These are phyloP conservation scores for Bombus sylvicola DNA, from an alignment of 1,140 invertebrate genomes.

Conservation along the genomic window DNA sequence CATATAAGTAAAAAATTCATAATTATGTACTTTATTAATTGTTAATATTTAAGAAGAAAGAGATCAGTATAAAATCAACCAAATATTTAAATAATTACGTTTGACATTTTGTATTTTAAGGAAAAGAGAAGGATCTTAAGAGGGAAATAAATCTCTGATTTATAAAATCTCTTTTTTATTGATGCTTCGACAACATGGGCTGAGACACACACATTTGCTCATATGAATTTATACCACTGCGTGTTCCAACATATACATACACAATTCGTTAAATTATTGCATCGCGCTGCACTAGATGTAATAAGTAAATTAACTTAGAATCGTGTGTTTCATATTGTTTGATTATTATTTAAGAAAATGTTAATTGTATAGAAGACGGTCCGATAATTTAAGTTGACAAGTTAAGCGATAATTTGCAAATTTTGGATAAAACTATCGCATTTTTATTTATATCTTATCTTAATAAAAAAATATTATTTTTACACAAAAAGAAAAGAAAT, in stretches of 20 bases:
- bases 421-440: too few species aligned
- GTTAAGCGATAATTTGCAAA: neutral
- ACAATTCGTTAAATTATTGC: slow-evolving; percentile 68
- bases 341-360: slow-evolving; percentile 22
- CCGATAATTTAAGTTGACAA: neutral
- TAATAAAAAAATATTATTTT: neutral
- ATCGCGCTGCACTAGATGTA: slow-evolving; percentile 50
- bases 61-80: neutral
- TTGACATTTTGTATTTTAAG: neutral
- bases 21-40: neutral
- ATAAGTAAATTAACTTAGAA: slow-evolving; percentile 30
- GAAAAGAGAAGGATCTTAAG: neutral
- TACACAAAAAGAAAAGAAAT: neutral
- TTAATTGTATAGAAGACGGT: slow-evolving; percentile 5
- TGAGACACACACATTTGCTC: slow-evolving; percentile 74
- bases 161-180: slow-evolving; percentile 74
- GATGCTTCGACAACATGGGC: slow-evolving; percentile 73
- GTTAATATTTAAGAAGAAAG: neutral
- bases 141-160: slow-evolving; percentile 37
- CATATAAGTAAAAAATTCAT: too few species aligned
- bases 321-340: slow-evolving; percentile 2
- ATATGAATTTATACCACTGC: slow-evolving; percentile 71
- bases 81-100: neutral
- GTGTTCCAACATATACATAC: slow-evolving; percentile 71
- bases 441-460: neutral